Percentiles rank a stretch among this genome's conserved stretches.
Conservation (phyloP, 2,113 vertebrate genomes). For the Antechinus flavipes region DNA sequence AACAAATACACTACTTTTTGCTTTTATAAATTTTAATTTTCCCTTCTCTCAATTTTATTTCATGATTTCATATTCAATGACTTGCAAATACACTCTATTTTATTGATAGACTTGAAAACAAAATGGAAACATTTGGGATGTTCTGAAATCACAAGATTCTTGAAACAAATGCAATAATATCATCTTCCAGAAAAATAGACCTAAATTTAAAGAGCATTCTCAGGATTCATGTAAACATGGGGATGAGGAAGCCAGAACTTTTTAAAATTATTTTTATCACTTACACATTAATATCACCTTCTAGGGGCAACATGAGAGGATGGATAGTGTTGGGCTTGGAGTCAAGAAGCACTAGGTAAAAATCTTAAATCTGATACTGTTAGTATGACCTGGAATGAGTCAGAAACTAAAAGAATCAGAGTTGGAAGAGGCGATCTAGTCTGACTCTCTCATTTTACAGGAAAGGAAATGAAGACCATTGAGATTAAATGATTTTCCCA, state of each 20-base stretch:
- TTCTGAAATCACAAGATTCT: conserved; percentile 17
- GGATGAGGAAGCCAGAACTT: background rate
- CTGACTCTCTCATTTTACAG: background rate
- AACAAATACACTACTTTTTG: background rate
- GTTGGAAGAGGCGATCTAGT: background rate
- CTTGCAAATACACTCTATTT: background rate
- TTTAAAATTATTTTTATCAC: background rate
- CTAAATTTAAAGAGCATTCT: background rate
- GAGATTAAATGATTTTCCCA: background rate
- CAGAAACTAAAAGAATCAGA: background rate
- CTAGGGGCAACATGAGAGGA: background rate
- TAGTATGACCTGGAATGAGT: background rate
- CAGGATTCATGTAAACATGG: background rate
- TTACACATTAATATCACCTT: background rate
- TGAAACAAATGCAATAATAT: background rate
- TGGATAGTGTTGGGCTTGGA: background rate
- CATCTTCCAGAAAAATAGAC: background rate
- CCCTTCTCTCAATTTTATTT: background rate
- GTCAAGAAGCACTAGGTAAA: background rate
- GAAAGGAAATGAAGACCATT: background rate
- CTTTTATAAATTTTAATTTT: background rate
- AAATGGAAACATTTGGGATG: background rate
- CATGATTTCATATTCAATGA: background rate
- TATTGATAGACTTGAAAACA: conserved; percentile 2
- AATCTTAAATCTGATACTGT: background rate